These are phyloP conservation scores for Drosophila nigrodunni DNA, from an alignment of 1,140 invertebrate species.

Conservation along the genomic window DNA sequence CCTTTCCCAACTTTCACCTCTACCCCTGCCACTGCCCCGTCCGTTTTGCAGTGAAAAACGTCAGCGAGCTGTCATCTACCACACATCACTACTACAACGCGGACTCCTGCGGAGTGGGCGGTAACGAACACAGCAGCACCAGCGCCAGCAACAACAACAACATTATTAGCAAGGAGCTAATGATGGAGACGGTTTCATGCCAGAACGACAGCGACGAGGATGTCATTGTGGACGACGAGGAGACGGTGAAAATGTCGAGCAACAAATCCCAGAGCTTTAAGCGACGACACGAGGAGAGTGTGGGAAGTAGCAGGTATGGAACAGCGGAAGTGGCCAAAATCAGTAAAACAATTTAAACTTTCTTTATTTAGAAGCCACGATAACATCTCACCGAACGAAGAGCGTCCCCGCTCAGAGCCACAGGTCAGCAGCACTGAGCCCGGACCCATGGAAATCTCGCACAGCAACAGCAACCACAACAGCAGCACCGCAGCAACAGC, in stretches of 20 bases:
- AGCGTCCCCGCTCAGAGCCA: conserved; percentile 78
- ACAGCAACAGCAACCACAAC: conserved; percentile 77
- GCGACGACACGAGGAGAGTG: conserved; percentile 72
- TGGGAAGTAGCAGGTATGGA: conserved; percentile 76
- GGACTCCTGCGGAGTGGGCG: conserved; percentile 78
- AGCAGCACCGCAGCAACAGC: conserved; percentile 47
- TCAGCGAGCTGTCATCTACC: conserved; percentile 83
- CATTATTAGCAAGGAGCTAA: conserved; percentile 69
- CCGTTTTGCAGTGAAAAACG: conserved; percentile 73
- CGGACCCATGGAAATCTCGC: conserved; percentile 67
- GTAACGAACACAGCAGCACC: conserved; percentile 58
- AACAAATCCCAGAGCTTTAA: conserved; percentile 64
- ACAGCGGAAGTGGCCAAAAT: neutral
- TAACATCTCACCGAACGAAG: conserved; percentile 74
- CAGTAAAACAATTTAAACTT: neutral
- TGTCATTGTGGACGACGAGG: conserved; percentile 83
- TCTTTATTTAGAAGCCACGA: conserved; percentile 58
- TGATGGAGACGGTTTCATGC: conserved; percentile 76
- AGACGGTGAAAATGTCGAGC: conserved; percentile 72
- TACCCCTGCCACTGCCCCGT: neutral
- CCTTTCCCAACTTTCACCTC: neutral
- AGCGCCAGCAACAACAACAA: conserved; percentile 52
- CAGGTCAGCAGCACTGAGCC: conserved; percentile 82
- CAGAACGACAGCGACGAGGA: conserved; percentile 84
- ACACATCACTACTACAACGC: conserved; percentile 84